Conservation (phyloP, 2,113 vertebrate genomes). For the Bagarius yarrelli region DNA sequence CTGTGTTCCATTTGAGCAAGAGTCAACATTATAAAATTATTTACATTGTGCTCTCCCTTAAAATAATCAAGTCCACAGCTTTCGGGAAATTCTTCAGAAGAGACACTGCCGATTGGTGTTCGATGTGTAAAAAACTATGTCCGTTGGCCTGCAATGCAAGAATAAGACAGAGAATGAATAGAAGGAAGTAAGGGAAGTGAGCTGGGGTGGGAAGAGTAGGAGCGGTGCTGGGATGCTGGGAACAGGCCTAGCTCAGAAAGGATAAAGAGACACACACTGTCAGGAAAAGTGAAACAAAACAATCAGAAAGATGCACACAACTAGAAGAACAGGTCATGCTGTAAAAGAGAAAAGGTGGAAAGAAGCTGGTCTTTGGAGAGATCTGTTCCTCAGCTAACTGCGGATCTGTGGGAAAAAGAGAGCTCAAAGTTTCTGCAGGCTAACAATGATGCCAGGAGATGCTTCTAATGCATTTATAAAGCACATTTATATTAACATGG, state of each 20-base stretch:
- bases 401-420: constrained; percentile 71
- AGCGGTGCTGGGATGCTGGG: constrained; percentile 67
- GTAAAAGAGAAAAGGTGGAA: constrained; percentile 70
- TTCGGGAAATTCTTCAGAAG: constrained; percentile 99
- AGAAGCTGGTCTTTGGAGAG: constrained; percentile 72
- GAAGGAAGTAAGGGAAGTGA: constrained; percentile 39
- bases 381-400: constrained; percentile 64
- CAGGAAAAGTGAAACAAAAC: constrained; percentile 59
- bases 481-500: constrained; percentile 51
- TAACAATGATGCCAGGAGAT: constrained; percentile 20
- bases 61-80: constrained; percentile 97
- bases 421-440: constrained; percentile 46
- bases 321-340: constrained; percentile 67
- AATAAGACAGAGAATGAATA: constrained; percentile 64
- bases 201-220: constrained; percentile 53
- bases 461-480: constrained; percentile 36
- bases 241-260: constrained; percentile 72
- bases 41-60: constrained; percentile 96
- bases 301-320: constrained; percentile 47
- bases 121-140: constrained; percentile 99
- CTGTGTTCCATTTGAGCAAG: constrained; percentile 63
- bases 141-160: constrained; percentile 93
- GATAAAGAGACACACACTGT: constrained; percentile 67
- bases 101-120: constrained; percentile 96
- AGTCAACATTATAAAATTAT: constrained; percentile 73